phyloP scores from a whole-genome alignment of 2,888 invertebrate genomes.

The Stenolophus ochropezus region DNA sequence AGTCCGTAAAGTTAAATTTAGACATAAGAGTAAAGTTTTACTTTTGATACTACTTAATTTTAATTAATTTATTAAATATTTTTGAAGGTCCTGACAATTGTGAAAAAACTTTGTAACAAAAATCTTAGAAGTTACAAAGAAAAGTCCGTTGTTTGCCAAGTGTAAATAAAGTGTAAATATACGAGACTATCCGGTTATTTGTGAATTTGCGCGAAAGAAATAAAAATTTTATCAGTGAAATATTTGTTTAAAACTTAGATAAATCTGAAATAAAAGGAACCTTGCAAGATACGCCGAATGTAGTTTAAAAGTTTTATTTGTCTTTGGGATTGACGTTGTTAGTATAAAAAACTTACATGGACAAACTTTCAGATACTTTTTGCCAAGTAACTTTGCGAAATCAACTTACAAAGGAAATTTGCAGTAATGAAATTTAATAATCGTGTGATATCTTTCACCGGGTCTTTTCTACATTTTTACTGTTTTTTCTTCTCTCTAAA shows the following conservation, averaged over 20 bases:
- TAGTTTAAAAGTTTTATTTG: slow-evolving; percentile 58
- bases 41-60: too few relatives aligned
- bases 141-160: neutral
- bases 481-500: slow-evolving; percentile 28
- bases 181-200: neutral
- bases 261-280: slow-evolving; percentile 35
- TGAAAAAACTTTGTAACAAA: too few relatives aligned
- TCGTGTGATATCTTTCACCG: slow-evolving; percentile 53
- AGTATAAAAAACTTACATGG: slow-evolving; percentile 49
- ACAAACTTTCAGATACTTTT: slow-evolving; percentile 53
- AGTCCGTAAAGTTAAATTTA: too few relatives aligned
- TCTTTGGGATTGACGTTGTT: slow-evolving; percentile 50
- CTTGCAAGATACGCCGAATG: slow-evolving; percentile 24
- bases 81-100: neutral
- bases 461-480: slow-evolving; percentile 25
- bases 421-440: slow-evolving; percentile 58
- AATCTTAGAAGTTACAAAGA: neutral
- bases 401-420: slow-evolving; percentile 57
- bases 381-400: slow-evolving; percentile 53
- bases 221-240: slow-evolving; percentile 25
- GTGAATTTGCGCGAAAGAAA: neutral
- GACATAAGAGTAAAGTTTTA: too few relatives aligned
- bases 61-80: too few relatives aligned
- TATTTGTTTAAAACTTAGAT: slow-evolving; percentile 31
- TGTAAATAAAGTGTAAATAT: neutral